Evolutionary conservation across 2,888 invertebrate species (phyloP), one percentile per base, ranked within the genome.

Genomic region (Erpobdella octoculata): DNA sequence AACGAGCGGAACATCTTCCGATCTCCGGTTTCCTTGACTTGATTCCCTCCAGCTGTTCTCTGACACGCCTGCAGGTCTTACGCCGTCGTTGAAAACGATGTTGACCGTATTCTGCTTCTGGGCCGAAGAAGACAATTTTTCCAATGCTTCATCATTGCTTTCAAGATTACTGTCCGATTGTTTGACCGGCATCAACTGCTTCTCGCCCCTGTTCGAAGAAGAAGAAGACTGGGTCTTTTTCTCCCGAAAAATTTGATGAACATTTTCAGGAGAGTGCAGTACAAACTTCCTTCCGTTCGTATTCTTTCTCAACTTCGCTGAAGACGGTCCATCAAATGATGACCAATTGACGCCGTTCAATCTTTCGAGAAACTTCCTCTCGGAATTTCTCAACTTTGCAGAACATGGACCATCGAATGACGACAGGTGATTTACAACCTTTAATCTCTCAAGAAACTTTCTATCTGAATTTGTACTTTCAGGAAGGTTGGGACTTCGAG

Each of bases 81-180:
- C 31, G n/a, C 38, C 69, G 41, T 67, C 67, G 28, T 67, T 67
- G 46, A 67, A 67, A 28, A 67, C 67, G 2, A 67, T 67, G 67
- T 67, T 67, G 38, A 67, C 67, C 21, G 67, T 67, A 33, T 67
- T 67, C 31, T 67, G 37, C 31, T 38, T 67, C 12, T 41, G 21
- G 4, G 35, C 8, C 25, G 36, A 37, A 18, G n/a, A 21, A 4
- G 6, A 21, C n/a, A 21, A n/a, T 33, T 65, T 18, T 15, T 65
- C 38, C 5, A 21, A 18, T 37, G 65, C 12, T 65, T 37, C 37
- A n/a, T 35, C 28, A n/a, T 35, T 65, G 65, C 65, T 18, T 8
- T 33, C 21, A 18, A 65, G 15, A 25, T 21, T 53, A 28, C 21
- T 28, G 21, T 21, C 15, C 21, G 53, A 53, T n/a, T n/a, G n/a